Conservation (phyloP, 2,888 invertebrate genomes). For the Euphydryas editha region DNA sequence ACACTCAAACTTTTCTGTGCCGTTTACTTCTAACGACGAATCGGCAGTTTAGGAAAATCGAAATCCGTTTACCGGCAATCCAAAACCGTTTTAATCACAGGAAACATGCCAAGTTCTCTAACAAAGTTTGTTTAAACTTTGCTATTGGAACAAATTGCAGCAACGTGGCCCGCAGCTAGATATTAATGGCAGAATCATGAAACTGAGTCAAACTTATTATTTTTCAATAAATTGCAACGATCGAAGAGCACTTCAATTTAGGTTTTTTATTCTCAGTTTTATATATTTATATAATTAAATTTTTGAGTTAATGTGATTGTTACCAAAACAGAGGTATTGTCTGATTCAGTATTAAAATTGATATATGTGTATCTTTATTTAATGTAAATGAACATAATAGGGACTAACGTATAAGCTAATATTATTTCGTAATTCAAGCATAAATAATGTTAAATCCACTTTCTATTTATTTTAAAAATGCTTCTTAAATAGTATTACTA, state of each 20-base stretch:
- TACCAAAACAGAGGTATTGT: too few species aligned
- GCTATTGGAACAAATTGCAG: conserved; percentile 79
- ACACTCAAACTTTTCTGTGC: conserved; percentile 61
- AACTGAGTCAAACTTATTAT: conserved; percentile 55
- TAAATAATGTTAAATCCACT: too few species aligned
- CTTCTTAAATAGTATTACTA: neutral
- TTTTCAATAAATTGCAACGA: conserved; percentile 45
- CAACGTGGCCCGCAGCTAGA: conserved; percentile 74
- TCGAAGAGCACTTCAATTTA: neutral
- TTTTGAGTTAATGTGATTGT: neutral
- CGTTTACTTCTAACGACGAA: conserved; percentile 73
- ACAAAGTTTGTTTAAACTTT: conserved; percentile 77
- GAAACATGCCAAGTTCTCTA: conserved; percentile 77
- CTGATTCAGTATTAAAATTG: too few species aligned
- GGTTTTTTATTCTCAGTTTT: neutral
- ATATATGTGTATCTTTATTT: too few species aligned
- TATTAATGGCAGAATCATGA: conserved; percentile 78
- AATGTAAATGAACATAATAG: too few species aligned
- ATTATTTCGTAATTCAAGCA: too few species aligned
- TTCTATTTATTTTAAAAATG: neutral
- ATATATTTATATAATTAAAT: neutral
- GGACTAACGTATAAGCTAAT: too few species aligned
- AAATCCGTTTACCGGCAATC: conserved; percentile 75
- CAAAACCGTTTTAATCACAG: conserved; percentile 81
- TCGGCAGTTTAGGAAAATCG: conserved; percentile 66